Base-by-base conservation (phyloP, 2,113 vertebrate species). In the Typhlomys cinereus region DNA sequence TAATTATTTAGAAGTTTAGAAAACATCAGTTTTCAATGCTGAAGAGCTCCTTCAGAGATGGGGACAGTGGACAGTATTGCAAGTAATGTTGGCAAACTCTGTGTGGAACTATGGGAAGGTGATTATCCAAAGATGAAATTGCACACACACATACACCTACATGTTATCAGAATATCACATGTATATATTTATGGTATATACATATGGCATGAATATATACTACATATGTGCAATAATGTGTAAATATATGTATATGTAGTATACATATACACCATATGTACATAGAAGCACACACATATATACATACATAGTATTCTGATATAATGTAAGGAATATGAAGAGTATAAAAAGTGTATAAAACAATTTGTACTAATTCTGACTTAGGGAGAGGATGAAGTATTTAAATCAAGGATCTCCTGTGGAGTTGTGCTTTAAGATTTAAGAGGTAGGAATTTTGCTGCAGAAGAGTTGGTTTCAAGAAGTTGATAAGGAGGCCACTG, bases 11-110 rank as follows among this genome's bases (percentile, higher is more conserved):
- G n/a, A 39, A 14, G 36, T 93, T 86, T 87, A 27, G 69, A 54
- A n/a, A 21, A 48, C 46, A 91, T n/a, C 31, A 23, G 34, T 85
- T 93, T 14, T 67, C 78, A 90, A 94, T 25, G 7, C 39, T 92
- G 41, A 85, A 25, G 20, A 81, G 54, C 12, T 67, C 69, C 86
- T 50, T 20, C 5, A 57, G 46, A 9, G n/a, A 48, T 41, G 41
- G 62, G 75, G 15, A 67, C 1, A 70, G 48, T 36, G 23, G 34
- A 82, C 13, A 71, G n/a, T 13, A 78, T 8, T 71, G 29, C 25
- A 87, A 94, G 23, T 39, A 79, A 74, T 90, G 15, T 18, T 67
- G 21, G n/a, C 20, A 85, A 90, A 90, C 9, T 23, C 7, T 62
- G 50, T 64, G 29, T 31, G 29, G 2, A 80, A 5, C 2, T 1